Base-by-base conservation (phyloP, 2,797 vertebrate species). In the Iguana delicatissima region DNA sequence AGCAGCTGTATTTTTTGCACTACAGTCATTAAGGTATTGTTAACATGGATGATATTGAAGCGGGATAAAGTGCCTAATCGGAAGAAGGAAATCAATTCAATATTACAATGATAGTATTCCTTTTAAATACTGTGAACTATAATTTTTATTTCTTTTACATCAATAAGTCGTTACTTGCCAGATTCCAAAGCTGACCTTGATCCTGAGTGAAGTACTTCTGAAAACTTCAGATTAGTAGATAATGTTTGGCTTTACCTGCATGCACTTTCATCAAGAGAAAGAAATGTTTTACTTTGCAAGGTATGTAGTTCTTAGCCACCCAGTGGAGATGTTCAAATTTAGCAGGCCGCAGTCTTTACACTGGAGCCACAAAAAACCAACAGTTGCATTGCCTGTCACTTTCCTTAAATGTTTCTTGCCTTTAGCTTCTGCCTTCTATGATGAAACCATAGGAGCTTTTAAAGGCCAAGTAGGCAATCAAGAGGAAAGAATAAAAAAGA, bases 271-370 rank as follows among this genome's bases (percentile, higher is more conserved):
- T 50, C 20, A 59, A 80, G n/a, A 84, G 77, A 80, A 73, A 84
- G 59, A n/a, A 64, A 42, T 90, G 76, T 85, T 93, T 87, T 57
- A 1, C 32, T 93, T 94, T 94, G 79, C 87, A 87, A 93, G 81
- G 89, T 84, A 88, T 55, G 46, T 20, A 42, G 88, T 83, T 80
- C 80, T 91, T 92, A 96, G 96, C 97, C 95, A 96, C 94, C 94
- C 95, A 95, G 95, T 95, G 94, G 96, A 97, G 93, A 92, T 83
- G 72, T 69, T 93, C 87, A 89, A 90, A 89, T 95, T 95, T 92
- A 95, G 93, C 95, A 96, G 94, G 94, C 94, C 93, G 90, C 0
- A 3, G 52, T 93, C 91, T 94, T 96, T 94, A 92, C 92, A 74
- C 86, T 3, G 0, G 80, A 89, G 76, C 94, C 93, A 92, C 42